These are phyloP conservation scores for Amblyornis subalaris DNA, from an alignment of 2,113 vertebrate species.

Conservation along the genomic window DNA sequence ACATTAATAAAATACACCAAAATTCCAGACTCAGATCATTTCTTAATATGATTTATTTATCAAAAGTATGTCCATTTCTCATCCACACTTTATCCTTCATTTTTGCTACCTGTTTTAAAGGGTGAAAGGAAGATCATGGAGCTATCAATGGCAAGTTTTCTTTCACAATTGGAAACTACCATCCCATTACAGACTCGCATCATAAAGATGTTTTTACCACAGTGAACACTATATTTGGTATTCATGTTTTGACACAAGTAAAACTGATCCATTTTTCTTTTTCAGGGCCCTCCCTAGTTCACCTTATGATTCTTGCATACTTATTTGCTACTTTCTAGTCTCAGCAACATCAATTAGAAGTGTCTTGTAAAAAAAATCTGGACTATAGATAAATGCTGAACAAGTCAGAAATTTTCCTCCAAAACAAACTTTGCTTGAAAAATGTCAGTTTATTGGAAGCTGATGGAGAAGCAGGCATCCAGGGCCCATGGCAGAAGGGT, in stretches of 20 bases:
- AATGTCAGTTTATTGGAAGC: background rate
- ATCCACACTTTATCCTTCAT: background rate
- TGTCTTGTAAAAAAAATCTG: background rate
- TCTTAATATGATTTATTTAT: background rate
- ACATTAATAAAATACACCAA: background rate
- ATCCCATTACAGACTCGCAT: fast-evolving
- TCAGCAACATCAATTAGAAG: background rate
- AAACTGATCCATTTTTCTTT: background rate
- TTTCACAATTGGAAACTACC: background rate
- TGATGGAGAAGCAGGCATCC: background rate
- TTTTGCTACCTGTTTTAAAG: background rate
- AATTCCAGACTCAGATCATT: background rate
- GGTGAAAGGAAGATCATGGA: background rate
- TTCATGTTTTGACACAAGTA: background rate
- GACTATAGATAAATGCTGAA: background rate
- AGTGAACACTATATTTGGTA: background rate
- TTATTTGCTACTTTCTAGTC: background rate
- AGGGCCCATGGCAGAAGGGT: background rate
- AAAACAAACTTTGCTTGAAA: background rate
- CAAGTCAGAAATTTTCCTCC: background rate
- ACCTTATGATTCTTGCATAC: background rate
- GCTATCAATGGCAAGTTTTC: background rate
- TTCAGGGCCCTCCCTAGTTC: background rate
- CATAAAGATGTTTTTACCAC: background rate
- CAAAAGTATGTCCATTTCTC: background rate